phyloP scores from a whole-genome alignment of 2,888 invertebrate genomes.

The Unio pictorum region DNA sequence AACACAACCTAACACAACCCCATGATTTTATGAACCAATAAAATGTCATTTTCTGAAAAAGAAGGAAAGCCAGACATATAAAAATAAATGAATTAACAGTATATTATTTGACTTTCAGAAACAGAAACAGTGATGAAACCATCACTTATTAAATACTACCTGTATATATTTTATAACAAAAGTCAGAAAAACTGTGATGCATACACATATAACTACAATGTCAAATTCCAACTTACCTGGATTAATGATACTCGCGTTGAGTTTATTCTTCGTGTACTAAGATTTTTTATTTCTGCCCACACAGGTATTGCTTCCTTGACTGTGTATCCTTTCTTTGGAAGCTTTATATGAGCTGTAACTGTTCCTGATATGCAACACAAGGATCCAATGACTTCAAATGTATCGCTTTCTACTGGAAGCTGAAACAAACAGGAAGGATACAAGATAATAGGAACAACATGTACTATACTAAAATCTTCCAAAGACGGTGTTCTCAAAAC shows the following conservation, averaged over 20 bases:
- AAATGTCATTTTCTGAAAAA: no score
- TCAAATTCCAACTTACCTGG: slow-evolving; percentile 43
- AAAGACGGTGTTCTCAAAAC: slow-evolving; percentile 8
- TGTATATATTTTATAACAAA: not conserved
- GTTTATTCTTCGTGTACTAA: slow-evolving; percentile 58
- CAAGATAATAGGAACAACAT: slow-evolving; percentile 38
- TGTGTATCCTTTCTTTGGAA: slow-evolving; percentile 61
- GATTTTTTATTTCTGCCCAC: slow-evolving; percentile 64
- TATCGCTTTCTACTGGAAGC: slow-evolving; percentile 64
- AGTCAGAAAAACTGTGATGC: not conserved
- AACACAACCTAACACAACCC: no score
- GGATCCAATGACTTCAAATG: slow-evolving; percentile 63
- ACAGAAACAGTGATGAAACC: no score
- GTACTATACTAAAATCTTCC: slow-evolving; percentile 38
- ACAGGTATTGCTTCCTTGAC: slow-evolving; percentile 63
- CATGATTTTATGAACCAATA: no score
- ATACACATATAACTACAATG: not conserved
- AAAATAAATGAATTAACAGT: no score
- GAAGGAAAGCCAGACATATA: no score
- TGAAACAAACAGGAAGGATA: slow-evolving; percentile 17
- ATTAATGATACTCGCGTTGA: slow-evolving; percentile 62
- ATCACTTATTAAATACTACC: no score
- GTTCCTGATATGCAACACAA: slow-evolving; percentile 65
- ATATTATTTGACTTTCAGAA: no score
- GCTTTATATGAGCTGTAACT: slow-evolving; percentile 58